Evolutionary conservation across 1,140 invertebrate species (phyloP).

Genomic region (Papilio helenus): DNA sequence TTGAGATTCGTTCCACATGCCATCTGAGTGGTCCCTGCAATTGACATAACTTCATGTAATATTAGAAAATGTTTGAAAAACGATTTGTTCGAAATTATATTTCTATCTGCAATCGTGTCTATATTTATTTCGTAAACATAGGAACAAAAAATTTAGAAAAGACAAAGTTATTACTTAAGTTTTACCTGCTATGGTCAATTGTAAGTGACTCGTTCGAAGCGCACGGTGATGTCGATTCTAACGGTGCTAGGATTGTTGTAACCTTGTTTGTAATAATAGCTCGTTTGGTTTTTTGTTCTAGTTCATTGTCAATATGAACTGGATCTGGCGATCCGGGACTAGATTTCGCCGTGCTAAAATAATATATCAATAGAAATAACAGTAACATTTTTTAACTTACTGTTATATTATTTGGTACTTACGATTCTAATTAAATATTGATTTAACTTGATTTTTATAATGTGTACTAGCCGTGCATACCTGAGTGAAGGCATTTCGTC

Average conservation of each 20-base stretch:
- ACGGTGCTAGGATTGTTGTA: constrained; percentile 64
- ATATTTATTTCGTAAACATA: no score
- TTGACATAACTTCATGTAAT: constrained; percentile 20
- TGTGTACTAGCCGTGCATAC: constrained; percentile 53
- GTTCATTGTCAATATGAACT: constrained; percentile 52
- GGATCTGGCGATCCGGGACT: constrained; percentile 83
- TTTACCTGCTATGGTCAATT: constrained; percentile 86
- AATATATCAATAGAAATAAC: constrained; percentile 13
- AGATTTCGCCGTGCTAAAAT: constrained; percentile 80
- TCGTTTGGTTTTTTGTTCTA: constrained; percentile 64
- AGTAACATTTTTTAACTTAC: background rate
- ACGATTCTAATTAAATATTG: background rate
- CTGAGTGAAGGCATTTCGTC: constrained; percentile 65
- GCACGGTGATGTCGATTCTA: constrained; percentile 86
- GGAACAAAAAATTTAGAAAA: no score
- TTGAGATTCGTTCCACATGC: constrained; percentile 94
- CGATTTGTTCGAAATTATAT: background rate
- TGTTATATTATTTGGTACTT: background rate
- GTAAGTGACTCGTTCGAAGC: constrained; percentile 91
- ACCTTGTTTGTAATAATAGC: constrained; percentile 62
- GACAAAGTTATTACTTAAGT: background rate
- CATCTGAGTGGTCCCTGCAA: constrained; percentile 90
- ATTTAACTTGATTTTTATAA: constrained; percentile 17
- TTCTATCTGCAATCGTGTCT: background rate
- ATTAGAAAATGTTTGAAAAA: no score